Evolutionary conservation across 2,797 vertebrate genomes (phyloP).

Genomic region (Salmo trutta): DNA sequence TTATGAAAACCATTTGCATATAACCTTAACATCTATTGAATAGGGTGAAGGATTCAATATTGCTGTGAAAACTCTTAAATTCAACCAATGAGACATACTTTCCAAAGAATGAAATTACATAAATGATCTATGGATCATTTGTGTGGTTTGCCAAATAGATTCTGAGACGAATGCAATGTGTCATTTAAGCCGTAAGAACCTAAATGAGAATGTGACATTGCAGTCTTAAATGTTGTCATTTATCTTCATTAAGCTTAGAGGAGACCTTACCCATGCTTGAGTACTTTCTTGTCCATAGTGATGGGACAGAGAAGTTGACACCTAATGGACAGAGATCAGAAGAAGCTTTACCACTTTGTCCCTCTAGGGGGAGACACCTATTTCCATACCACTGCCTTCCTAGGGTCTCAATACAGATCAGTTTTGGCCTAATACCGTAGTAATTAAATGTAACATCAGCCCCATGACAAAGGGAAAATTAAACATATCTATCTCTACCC

Average conservation of each 20-base stretch:
- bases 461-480: background rate
- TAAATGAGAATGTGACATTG: constrained; percentile 74
- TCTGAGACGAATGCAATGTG: constrained; percentile 66
- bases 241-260: constrained; percentile 67
- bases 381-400: constrained; percentile 23
- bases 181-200: constrained; percentile 66
- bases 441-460: background rate
- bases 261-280: constrained; percentile 43
- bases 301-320: constrained; percentile 28
- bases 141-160: constrained; percentile 73
- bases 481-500: background rate
- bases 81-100: constrained; percentile 56
- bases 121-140: constrained; percentile 71
- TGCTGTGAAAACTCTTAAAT: constrained; percentile 60
- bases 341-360: constrained; percentile 32
- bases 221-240: constrained; percentile 55
- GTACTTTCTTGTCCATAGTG: constrained; percentile 31
- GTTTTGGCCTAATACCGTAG: background rate
- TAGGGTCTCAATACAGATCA: background rate
- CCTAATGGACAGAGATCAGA: constrained; percentile 13
- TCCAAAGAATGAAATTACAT: constrained; percentile 58
- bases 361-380: constrained; percentile 44
- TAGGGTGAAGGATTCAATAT: constrained; percentile 64
- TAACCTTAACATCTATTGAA: constrained; percentile 67
- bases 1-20: constrained; percentile 69